Evolutionary conservation across 2,113 vertebrate genomes (phyloP), one percentile per base, ranked within the genome.

Genomic region (Colaptes auratus): DNA sequence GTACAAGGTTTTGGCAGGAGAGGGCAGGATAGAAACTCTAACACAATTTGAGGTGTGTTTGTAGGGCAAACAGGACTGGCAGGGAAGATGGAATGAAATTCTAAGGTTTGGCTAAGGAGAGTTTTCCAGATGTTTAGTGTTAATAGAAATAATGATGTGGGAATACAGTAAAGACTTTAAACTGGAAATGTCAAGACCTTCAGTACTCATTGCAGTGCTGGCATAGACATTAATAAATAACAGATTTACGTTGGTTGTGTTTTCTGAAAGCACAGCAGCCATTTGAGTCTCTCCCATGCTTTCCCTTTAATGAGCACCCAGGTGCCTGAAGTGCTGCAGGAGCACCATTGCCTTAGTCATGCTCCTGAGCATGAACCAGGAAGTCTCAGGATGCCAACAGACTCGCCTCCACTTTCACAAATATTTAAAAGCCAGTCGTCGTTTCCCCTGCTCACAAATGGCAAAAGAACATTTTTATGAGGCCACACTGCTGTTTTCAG

Each of bases 101-200:
- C 65, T 82, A 71, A 36, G 27, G 8, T 53, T 93, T 89, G 33
- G 28, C 77, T 93, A 88, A 87, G 19, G 42, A 74, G 64, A 70
- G 7, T 80, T 91, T 95, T 93, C 85, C 82, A 87, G 75, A 24
- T 87, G 64, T 79, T 92, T 59, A 80, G 20, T 77, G 60, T 83
- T 93, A 92, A 87, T 71, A 79, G 89, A 95, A 96, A 78, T 91
- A 89, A 91, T 85, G 60, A 92, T 69, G 44, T 82, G 61, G 79
- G 82, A 92, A 89, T 92, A 71, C 15, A 67, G 20, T 39, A 67
- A 78, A 65, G 86, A 56, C 52, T 80, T 85, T 71, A 81, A 83
- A 90, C 17, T 86, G 60, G 39, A 89, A 95, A 93, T 64, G 42
- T 82, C 64, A 86, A 85, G 83, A 60, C 52, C 33, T 92, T 95